Evolutionary conservation across 2,797 vertebrate genomes (phyloP).

Genomic region (Choloepus didactylus): DNA sequence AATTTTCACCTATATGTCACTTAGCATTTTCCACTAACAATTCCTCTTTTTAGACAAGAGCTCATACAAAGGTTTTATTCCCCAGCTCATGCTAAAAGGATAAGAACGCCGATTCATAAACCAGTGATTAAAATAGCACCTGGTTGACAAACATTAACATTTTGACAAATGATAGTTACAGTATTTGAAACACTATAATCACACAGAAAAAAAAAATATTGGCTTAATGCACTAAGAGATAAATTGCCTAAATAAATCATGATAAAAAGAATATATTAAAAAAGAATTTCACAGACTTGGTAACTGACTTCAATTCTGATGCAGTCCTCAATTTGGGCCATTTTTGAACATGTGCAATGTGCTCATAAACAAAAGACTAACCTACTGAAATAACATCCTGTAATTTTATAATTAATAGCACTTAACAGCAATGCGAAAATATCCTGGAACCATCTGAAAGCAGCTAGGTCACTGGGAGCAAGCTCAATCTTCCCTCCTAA

Average conservation of each 20-base stretch:
- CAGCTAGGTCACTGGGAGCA: neutral
- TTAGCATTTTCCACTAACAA: neutral
- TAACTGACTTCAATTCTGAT: slow-evolving; percentile 50
- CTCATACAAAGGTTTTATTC: slow-evolving; percentile 1
- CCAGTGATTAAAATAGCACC: slow-evolving; percentile 32
- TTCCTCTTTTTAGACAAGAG: neutral
- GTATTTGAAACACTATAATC: slow-evolving; percentile 56
- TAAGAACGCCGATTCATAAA: slow-evolving; percentile 2
- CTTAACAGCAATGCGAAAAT: slow-evolving; percentile 53
- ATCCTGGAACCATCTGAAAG: neutral
- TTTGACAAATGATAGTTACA: slow-evolving; percentile 45
- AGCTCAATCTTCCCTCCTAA: neutral
- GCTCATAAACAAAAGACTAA: slow-evolving; percentile 18
- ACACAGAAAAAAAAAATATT: neutral
- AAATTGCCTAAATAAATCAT: slow-evolving; percentile 46
- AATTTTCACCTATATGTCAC: neutral
- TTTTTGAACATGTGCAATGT: neutral
- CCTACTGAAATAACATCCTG: neutral
- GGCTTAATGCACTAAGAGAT: neutral
- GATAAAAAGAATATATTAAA: slow-evolving; percentile 41
- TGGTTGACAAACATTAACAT: slow-evolving; percentile 25
- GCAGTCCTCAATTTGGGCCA: neutral
- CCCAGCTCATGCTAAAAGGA: slow-evolving; percentile 18
- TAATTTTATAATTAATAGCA: slow-evolving; percentile 45
- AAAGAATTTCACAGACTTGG: neutral